Percentiles rank a stretch among this genome's conserved stretches.
Evolutionary conservation across 2,113 vertebrate genomes (phyloP).

Genomic region (Carassius gibelio): DNA sequence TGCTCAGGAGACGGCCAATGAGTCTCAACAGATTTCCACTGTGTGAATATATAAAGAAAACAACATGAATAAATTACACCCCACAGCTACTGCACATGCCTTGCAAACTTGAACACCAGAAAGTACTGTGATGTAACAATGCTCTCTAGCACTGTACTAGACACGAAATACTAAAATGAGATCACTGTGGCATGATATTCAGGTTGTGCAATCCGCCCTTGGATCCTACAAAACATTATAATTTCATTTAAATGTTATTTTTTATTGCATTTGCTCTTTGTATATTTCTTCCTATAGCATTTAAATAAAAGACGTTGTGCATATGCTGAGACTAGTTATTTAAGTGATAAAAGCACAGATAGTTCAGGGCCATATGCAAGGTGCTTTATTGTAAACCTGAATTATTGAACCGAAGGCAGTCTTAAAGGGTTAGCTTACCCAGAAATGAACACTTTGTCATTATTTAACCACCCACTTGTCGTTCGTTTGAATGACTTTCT

Average conservation of each 20-base stretch:
- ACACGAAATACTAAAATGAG: conserved; percentile 11
- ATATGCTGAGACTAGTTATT: conserved; percentile 58
- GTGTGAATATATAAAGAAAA: conserved; percentile 69
- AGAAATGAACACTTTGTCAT: background rate
- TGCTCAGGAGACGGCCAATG: conserved; percentile 51
- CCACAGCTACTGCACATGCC: conserved; percentile 55
- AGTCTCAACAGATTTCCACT: conserved; percentile 60
- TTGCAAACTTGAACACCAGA: conserved; percentile 48
- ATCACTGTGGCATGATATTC: background rate
- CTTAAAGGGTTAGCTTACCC: background rate
- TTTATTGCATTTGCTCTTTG: conserved; percentile 57
- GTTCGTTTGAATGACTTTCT: background rate
- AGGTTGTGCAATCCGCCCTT: background rate
- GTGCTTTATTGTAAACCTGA: conserved; percentile 77
- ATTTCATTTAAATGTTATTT: conserved; percentile 19
- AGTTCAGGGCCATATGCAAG: conserved; percentile 70
- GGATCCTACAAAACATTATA: background rate
- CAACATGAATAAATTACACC: conserved; percentile 66
- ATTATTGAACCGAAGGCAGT: conserved; percentile 74
- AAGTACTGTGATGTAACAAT: conserved; percentile 53
- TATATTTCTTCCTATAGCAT: conserved; percentile 70
- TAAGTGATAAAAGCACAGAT: conserved; percentile 74
- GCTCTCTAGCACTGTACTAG: background rate
- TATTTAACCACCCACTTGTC: background rate
- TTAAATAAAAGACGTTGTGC: conserved; percentile 58